Evolutionary conservation across 2,888 invertebrate genomes (phyloP).

Genomic region (Drosophila maculinotata): DNA sequence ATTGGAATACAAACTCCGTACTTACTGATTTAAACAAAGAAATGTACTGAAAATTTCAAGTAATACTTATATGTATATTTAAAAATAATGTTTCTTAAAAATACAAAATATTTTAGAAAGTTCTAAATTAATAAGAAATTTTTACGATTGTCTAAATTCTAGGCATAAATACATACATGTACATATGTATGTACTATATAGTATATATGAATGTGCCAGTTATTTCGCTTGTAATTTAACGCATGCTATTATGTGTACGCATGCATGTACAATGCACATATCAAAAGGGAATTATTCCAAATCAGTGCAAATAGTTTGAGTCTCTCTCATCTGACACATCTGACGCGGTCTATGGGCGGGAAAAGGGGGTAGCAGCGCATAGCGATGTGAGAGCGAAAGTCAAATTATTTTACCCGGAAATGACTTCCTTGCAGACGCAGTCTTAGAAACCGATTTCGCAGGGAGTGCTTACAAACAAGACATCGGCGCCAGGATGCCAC

Average conservation of each 20-base stretch:
- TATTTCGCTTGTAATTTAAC: too few relatives aligned
- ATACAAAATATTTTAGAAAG: too few relatives aligned
- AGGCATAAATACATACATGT: neutral
- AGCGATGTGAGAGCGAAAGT: constrained; percentile 23
- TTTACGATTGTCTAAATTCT: too few relatives aligned
- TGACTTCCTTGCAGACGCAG: constrained; percentile 32
- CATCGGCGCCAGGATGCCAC: constrained; percentile 33
- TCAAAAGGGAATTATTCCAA: constrained; percentile 1
- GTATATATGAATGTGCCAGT: neutral
- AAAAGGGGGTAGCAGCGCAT: constrained; percentile 13
- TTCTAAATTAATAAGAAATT: too few relatives aligned
- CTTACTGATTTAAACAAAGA: too few relatives aligned
- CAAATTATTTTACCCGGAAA: constrained; percentile 51
- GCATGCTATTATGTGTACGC: too few relatives aligned
- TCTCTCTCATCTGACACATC: constrained; percentile 1
- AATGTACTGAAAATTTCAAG: too few relatives aligned
- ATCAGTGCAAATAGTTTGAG: constrained; percentile 23
- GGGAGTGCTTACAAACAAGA: constrained; percentile 18
- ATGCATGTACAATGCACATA: neutral
- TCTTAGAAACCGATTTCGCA: neutral
- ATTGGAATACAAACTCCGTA: too few relatives aligned
- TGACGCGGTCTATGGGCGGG: constrained; percentile 15
- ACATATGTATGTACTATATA: neutral
- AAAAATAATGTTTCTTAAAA: too few relatives aligned
- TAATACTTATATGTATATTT: too few relatives aligned